Conservation (phyloP, 2,888 invertebrate genomes). For the Saturnia pavonia region DNA sequence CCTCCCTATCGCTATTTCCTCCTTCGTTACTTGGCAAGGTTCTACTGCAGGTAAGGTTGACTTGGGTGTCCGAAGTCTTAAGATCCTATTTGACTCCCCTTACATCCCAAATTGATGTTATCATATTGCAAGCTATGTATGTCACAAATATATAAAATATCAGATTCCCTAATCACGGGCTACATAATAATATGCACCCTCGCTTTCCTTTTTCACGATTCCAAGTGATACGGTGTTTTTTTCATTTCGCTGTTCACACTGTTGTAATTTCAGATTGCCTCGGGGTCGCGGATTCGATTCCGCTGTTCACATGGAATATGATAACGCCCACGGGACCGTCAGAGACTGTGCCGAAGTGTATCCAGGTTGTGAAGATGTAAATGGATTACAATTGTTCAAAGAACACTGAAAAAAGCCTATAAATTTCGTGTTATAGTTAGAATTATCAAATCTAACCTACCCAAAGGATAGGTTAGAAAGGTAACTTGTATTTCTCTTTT, state of each 20-base stretch:
- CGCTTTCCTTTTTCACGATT: background rate
- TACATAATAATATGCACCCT: constrained; percentile 8
- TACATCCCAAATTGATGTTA: no score
- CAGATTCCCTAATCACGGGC: background rate
- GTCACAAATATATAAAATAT: background rate
- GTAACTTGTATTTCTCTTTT: no score
- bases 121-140: no score
- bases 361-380: constrained; percentile 47
- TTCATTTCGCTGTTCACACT: background rate
- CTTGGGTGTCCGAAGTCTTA: no score
- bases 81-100: no score
- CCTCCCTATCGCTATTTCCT: no score
- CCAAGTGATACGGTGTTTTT: background rate
- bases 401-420: background rate
- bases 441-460: background rate
- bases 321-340: constrained; percentile 60
- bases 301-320: constrained; percentile 69
- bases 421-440: background rate
- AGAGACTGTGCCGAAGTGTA: constrained; percentile 52
- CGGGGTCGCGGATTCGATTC: constrained; percentile 53
- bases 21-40: no score
- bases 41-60: no score
- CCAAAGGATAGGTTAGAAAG: background rate
- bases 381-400: constrained; percentile 20
- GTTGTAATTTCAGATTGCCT: constrained; percentile 70